Percentiles rank a stretch among this genome's conserved stretches.
These are phyloP conservation scores for Hyppa rectilinea DNA, from an alignment of 2,888 invertebrate genomes.

Conservation along the genomic window DNA sequence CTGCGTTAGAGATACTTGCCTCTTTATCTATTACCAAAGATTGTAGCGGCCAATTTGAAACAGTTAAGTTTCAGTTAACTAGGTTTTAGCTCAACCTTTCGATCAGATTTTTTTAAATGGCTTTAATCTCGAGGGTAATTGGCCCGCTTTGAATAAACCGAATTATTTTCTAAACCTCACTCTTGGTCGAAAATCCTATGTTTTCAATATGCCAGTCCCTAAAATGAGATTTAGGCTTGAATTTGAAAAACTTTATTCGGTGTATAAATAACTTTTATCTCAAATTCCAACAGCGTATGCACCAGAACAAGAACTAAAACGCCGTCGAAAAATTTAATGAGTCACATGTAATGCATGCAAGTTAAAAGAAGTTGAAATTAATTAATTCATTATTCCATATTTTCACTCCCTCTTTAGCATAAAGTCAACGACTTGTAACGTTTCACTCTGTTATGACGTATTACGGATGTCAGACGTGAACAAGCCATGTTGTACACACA, in stretches of 20 bases:
- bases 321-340: constrained; percentile 10
- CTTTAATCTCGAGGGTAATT: neutral
- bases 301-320: neutral
- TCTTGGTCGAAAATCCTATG: neutral
- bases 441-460: constrained; percentile 10
- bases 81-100: neutral
- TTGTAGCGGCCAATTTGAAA: neutral
- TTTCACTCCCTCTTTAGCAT: neutral
- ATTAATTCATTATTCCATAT: constrained; percentile 1
- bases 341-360: constrained; percentile 6
- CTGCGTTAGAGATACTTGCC: neutral
- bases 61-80: neutral
- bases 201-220: neutral
- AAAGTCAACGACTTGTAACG: neutral
- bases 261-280: neutral
- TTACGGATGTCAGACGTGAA: neutral
- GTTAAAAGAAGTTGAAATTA: constrained; percentile 1
- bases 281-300: neutral
- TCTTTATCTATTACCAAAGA: neutral
- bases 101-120: neutral
- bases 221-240: neutral
- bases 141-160: neutral
- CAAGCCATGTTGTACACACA: neutral
- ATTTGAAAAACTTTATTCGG: neutral
- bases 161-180: too few relatives aligned